phyloP scores from a whole-genome alignment of 2,888 invertebrate genomes.

The Xylota segnis region DNA sequence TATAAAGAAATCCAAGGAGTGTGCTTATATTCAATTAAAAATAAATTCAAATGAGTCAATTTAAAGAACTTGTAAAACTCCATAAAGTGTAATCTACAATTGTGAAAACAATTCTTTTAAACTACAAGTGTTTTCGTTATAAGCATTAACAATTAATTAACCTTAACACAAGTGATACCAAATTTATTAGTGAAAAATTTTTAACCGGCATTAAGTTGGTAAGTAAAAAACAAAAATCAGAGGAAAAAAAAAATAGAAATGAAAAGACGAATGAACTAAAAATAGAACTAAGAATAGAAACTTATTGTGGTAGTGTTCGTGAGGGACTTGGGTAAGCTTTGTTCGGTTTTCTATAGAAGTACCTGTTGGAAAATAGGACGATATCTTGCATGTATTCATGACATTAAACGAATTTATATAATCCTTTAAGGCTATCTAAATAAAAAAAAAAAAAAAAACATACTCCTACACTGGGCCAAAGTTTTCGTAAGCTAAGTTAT shows the following conservation, averaged over 20 bases:
- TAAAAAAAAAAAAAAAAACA: conserved; percentile 19
- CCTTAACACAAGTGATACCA: background rate
- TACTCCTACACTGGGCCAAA: conserved; percentile 49
- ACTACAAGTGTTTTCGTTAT: background rate
- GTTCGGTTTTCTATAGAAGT: conserved; percentile 46
- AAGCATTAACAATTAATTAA: background rate
- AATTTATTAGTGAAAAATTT: background rate
- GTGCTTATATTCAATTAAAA: conserved; percentile 19
- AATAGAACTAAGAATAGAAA: conserved; percentile 36
- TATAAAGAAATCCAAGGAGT: conserved; percentile 6
- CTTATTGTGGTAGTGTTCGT: conserved; percentile 14
- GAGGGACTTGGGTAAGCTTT: conserved; percentile 13
- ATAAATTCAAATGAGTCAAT: conserved; percentile 27
- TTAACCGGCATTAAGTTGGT: conserved; percentile 50
- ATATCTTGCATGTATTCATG: conserved; percentile 42
- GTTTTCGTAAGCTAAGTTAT: conserved; percentile 22
- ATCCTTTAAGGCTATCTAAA: conserved; percentile 40
- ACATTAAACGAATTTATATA: conserved; percentile 46
- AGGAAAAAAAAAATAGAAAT: background rate
- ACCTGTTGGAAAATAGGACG: conserved; percentile 71
- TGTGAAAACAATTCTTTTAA: conserved; percentile 7
- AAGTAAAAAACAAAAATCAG: conserved; percentile 31
- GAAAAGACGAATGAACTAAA: conserved; percentile 42
- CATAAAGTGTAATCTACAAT: conserved; percentile 11
- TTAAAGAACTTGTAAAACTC: conserved; percentile 12